These are phyloP conservation scores for Oncorhynchus clarkii DNA, from an alignment of 2,113 vertebrate genomes.

Conservation along the genomic window DNA sequence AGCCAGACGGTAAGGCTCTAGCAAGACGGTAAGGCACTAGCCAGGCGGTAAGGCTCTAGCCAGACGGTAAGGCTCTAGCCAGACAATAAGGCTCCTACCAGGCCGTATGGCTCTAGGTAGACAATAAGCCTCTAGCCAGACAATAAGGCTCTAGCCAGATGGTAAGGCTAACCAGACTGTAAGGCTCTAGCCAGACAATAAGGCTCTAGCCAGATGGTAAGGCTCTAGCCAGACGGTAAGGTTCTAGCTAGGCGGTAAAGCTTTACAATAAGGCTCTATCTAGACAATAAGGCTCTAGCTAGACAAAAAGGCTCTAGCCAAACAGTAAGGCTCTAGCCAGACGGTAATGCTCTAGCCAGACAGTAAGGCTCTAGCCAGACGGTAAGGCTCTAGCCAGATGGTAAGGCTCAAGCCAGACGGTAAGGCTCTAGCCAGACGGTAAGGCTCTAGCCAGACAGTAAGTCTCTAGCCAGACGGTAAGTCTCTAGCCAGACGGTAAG, in stretches of 20 bases:
- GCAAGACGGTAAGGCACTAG: no score
- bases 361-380: neutral
- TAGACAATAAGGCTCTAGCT: neutral
- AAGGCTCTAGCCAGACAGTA: neutral
- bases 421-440: neutral
- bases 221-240: neutral
- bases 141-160: no score
- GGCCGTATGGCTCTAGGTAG: no score
- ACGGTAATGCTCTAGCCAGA: neutral
- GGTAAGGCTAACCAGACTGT: neutral
- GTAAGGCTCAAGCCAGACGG: neutral
- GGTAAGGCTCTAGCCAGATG: neutral
- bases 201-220: neutral
- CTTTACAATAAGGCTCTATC: neutral
- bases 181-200: neutral
- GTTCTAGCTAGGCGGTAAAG: no score
- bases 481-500: neutral
- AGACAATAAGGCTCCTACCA: neutral
- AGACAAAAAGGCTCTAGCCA: neutral
- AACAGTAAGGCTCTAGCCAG: neutral
- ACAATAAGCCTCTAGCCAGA: no score
- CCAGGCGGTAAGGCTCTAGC: neutral
- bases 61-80: neutral
- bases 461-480: no score
- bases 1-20: neutral